Conservation (phyloP, 2,113 vertebrate genomes). For the Anguilla japonica region DNA sequence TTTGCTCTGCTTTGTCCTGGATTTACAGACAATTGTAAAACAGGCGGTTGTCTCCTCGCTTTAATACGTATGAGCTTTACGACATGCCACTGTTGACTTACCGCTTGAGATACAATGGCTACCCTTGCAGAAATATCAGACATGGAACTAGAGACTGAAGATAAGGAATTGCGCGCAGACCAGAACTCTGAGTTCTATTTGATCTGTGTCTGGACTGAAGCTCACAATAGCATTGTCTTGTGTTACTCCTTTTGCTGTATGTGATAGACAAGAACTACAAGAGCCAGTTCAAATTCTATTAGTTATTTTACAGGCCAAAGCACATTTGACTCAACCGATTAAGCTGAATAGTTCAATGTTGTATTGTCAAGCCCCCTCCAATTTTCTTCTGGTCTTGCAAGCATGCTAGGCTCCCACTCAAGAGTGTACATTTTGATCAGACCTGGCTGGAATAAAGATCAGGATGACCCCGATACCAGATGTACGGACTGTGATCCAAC, state of each 20-base stretch:
- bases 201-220: not conserved
- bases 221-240: not conserved
- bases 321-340: too few relatives aligned
- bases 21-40: not conserved
- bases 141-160: not conserved
- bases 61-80: not conserved
- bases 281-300: too few relatives aligned
- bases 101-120: not conserved
- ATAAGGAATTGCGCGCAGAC: not conserved
- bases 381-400: too few relatives aligned
- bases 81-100: not conserved
- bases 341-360: too few relatives aligned
- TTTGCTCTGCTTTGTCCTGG: not conserved
- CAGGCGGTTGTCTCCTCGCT: not conserved
- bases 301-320: too few relatives aligned
- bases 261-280: too few relatives aligned
- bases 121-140: not conserved
- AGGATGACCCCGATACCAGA: too few relatives aligned
- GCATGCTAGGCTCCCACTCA: too few relatives aligned
- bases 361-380: too few relatives aligned
- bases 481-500: too few relatives aligned
- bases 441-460: too few relatives aligned
- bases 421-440: too few relatives aligned
- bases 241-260: not conserved
- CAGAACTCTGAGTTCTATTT: not conserved